These are phyloP conservation scores for Lathronympha strigana DNA, from an alignment of 2,888 invertebrate genomes.

Conservation along the genomic window DNA sequence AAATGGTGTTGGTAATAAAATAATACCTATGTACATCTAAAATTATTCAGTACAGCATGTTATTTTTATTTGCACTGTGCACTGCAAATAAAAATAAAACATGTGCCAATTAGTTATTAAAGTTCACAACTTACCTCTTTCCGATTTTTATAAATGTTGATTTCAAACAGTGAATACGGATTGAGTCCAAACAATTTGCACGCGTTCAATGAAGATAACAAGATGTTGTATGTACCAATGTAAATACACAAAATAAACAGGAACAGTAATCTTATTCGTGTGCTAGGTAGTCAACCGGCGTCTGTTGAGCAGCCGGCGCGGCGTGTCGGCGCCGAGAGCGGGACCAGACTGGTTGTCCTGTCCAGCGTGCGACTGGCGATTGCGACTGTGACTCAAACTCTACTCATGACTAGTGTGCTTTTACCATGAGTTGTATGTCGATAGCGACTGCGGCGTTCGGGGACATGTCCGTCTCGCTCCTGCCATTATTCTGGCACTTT, in stretches of 20 bases:
- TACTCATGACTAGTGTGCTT: not conserved
- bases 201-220: not conserved
- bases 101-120: not conserved
- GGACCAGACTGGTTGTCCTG: constrained; percentile 7
- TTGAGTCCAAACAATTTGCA: not conserved
- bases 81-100: not conserved
- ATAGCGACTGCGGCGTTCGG: too few relatives aligned
- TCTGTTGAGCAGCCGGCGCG: not conserved
- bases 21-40: too few relatives aligned
- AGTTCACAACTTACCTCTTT: constrained; percentile 19
- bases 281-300: constrained; percentile 14
- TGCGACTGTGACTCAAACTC: constrained; percentile 12
- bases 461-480: too few relatives aligned
- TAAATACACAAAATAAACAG: not conserved
- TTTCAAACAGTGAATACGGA: not conserved
- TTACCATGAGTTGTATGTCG: too few relatives aligned
- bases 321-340: not conserved
- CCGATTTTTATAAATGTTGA: constrained; percentile 1
- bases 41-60: too few relatives aligned
- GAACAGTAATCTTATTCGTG: constrained; percentile 4
- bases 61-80: not conserved
- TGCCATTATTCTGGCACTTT: too few relatives aligned
- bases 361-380: not conserved
- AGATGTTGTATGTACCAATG: not conserved
- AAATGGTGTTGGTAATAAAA: too few relatives aligned